phyloP scores from a whole-genome alignment of 1,140 invertebrate species.

The Aphaenogaster ashmeadi region DNA sequence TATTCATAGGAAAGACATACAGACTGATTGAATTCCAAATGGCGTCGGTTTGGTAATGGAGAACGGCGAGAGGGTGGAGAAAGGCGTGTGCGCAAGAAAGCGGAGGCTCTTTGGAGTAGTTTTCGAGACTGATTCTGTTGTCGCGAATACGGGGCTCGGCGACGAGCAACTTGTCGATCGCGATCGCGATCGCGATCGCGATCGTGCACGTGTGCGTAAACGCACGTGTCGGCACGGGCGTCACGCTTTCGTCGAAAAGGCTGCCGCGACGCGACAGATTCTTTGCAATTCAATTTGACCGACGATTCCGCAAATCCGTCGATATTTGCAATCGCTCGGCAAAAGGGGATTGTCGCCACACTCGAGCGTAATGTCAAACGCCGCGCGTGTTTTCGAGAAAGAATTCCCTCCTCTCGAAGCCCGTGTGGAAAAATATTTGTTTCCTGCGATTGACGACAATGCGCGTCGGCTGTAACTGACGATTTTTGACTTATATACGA shows the following conservation, averaged over 20 bases:
- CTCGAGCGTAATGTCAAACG: constrained; percentile 45
- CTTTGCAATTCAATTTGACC: constrained; percentile 70
- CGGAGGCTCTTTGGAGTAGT: neutral
- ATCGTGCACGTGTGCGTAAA: neutral
- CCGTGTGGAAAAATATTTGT: constrained; percentile 65
- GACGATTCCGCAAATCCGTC: constrained; percentile 60
- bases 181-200: constrained; percentile 13
- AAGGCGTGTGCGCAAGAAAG: constrained; percentile 12
- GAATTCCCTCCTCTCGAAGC: neutral
- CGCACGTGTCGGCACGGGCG: neutral
- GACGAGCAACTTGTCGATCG: constrained; percentile 32
- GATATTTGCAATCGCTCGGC: constrained; percentile 48
- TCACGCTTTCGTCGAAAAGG: neutral
- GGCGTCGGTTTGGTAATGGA: constrained; percentile 42
- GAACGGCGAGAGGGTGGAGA: constrained; percentile 5
- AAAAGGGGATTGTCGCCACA: constrained; percentile 49
- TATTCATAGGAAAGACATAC: constrained; percentile 63
- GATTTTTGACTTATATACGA: constrained; percentile 55
- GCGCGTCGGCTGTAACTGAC: constrained; percentile 58
- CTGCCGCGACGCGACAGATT: constrained; percentile 22
- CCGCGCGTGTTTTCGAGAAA: constrained; percentile 5
- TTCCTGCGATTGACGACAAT: constrained; percentile 58
- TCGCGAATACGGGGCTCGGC: neutral
- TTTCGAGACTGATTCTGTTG: constrained; percentile 27
- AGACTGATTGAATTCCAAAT: constrained; percentile 64